phyloP scores from a whole-genome alignment of 2,113 vertebrate genomes.

The Beaufortia kweichowensis region DNA sequence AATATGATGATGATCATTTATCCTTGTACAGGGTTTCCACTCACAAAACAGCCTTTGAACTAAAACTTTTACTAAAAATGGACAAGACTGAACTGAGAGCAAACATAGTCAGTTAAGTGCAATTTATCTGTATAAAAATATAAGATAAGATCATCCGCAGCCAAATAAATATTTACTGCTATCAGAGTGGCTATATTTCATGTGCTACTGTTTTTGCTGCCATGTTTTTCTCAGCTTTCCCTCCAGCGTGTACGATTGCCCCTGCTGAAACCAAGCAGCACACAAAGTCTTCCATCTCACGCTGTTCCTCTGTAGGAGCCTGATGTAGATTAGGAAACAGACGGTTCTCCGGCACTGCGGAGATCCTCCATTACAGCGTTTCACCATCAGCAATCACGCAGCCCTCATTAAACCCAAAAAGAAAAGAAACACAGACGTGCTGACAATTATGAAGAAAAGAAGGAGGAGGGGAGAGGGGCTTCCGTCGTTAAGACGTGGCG shows the following conservation, averaged over 20 bases:
- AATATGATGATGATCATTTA: too few species aligned
- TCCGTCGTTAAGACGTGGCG: neutral
- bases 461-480: conserved; percentile 14
- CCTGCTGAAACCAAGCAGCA: conserved; percentile 51
- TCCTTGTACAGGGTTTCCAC: too few species aligned
- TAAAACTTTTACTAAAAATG: too few species aligned
- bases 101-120: too few species aligned
- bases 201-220: conserved; percentile 30
- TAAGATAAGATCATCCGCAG: conserved; percentile 28
- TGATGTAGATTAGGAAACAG: conserved; percentile 56
- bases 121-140: too few species aligned
- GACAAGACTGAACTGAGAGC: too few species aligned
- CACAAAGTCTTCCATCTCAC: conserved; percentile 56
- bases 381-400: conserved; percentile 44
- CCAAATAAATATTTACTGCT: conserved; percentile 50
- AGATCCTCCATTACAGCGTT: conserved; percentile 36
- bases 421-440: conserved; percentile 12
- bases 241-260: conserved; percentile 51
- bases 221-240: conserved; percentile 32
- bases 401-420: conserved; percentile 46
- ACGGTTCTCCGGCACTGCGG: conserved; percentile 30
- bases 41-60: too few species aligned
- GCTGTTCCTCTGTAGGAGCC: conserved; percentile 52
- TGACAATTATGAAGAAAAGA: conserved; percentile 42
- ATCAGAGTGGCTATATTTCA: neutral